Base-by-base conservation (phyloP, 1,140 invertebrate genomes). In the Hylyphantes graminicola region DNA sequence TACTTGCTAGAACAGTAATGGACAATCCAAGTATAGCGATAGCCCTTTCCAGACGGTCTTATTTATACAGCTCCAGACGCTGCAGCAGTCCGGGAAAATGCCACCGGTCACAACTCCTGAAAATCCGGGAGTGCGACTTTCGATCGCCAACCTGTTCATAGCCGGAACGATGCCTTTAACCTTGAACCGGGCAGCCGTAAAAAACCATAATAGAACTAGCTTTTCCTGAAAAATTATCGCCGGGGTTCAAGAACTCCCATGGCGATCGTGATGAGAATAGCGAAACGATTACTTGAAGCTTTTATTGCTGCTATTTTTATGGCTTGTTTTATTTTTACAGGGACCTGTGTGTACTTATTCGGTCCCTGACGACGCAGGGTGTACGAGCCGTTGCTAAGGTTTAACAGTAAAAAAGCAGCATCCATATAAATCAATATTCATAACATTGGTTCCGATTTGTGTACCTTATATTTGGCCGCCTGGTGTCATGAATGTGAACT, bases 101-200 rank as follows among this genome's bases (percentile, higher is more conserved):
- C 77, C 77, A 79, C 7, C 53, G 63, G 65, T 79, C 63, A 65
- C 79, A 81, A 81, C 79, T 68, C 73, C 67, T 81, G 72, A 67
- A 50, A 73, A 61, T 15, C 15, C 68, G 53, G 19, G 64, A 59
- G 50, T 70, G 70, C 70, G 65, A 54, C 65, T 81, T 57, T 63
- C 35, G 35, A 51, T 35, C 7, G 21, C 15, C 79, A 81, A 81
- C 79, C 79, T 81, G 79, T 81, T 81, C 79, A 50, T 81, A 61
- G 12, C 15, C 68, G 53, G 19, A 73, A 59, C 51, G 70, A 80
- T 80, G 65, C 55, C 65, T 81, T 57, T 63, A 81, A 81, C 79
- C 79, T 81, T 81, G 79, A 81, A 81, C 79, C 50, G 67, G n/a
- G 67, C 54, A 61, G 59, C 76, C 63, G 61, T 65, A 78, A 78